Evolutionary conservation across 2,797 vertebrate species (phyloP), one percentile per base, ranked within the genome.

Genomic region (Anas bahamensis): DNA sequence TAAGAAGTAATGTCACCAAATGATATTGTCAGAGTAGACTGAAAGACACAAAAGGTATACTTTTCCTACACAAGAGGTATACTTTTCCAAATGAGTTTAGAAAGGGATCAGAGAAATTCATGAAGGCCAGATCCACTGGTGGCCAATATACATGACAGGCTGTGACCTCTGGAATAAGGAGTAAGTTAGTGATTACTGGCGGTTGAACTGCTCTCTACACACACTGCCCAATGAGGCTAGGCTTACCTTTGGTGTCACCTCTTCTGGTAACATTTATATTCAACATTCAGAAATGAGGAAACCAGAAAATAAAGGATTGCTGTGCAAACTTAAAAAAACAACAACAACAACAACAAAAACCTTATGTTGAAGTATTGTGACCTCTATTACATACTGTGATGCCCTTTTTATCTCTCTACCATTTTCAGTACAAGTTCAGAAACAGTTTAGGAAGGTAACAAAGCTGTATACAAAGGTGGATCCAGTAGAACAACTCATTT

Each of bases 401-500:
- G 17, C 13, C 24, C 28, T 76, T 91, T 80, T 35, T 1, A 10
- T 31, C 65, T 61, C 18, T 26, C 18, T 85, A 13, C 13, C 11
- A 7, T 17, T 83, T 55, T 24, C 41, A 10, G 3, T 41, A 57
- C 7, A 63, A 59, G 17, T 35, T 60, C 6, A 4, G 56, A 11
- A 82, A 70, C 17, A 9, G 7, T 64, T 18, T 76, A 56, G 44
- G 39, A 64, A 69, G 5, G 55, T 52, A 60, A 22, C 31, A 59
- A 24, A 17, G 31, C 33, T 59, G 5, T 21, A 3, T n/a, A 18
- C 7, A 41, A 79, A 42, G 9, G 39, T 0, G 0, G 17, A 14
- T 66, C 42, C 33, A 33, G 19, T 0, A 50, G 69, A 55, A 70
- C 13, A 80, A 70, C 12, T 8, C 28, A 22, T 60, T 78, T 82